phyloP scores from a whole-genome alignment of 2,797 vertebrate species.

The Megalops cyprinoides region DNA sequence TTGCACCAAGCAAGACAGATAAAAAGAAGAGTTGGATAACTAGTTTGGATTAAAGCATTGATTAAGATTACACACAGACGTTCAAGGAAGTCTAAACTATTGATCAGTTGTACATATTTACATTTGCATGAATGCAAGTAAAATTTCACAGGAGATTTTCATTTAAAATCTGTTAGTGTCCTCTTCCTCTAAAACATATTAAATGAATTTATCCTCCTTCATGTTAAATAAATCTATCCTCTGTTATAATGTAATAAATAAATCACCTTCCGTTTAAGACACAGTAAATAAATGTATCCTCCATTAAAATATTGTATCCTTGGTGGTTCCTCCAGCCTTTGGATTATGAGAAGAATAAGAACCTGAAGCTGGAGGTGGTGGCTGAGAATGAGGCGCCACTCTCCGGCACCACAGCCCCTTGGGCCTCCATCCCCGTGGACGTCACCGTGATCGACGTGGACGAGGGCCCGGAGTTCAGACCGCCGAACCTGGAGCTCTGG shows the following conservation, averaged over 20 bases:
- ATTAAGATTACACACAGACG: too few species aligned
- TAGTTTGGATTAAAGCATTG: too few species aligned
- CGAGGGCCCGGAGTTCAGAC: constrained; percentile 83
- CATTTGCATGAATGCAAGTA: background rate
- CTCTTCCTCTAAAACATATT: too few species aligned
- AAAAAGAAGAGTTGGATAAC: too few species aligned
- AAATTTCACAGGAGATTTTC: too few species aligned
- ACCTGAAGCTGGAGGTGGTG: constrained; percentile 70
- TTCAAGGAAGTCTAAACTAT: too few species aligned
- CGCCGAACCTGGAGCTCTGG: constrained; percentile 57
- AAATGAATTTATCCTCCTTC: background rate
- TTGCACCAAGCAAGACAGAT: too few species aligned
- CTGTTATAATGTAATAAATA: too few species aligned
- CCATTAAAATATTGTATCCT: background rate
- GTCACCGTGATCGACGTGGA: constrained; percentile 74
- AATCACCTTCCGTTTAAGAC: too few species aligned
- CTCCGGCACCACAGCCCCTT: constrained; percentile 49
- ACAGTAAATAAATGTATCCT: background rate
- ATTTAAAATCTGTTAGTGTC: too few species aligned
- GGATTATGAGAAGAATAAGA: constrained; percentile 73
- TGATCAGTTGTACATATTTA: too few species aligned
- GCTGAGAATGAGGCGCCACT: constrained; percentile 80
- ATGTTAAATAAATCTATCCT: too few species aligned
- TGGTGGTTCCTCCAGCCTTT: constrained; percentile 76
- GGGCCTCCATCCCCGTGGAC: constrained; percentile 68